Base-by-base conservation (phyloP, 2,113 vertebrate genomes). In the Carollia perspicillata region DNA sequence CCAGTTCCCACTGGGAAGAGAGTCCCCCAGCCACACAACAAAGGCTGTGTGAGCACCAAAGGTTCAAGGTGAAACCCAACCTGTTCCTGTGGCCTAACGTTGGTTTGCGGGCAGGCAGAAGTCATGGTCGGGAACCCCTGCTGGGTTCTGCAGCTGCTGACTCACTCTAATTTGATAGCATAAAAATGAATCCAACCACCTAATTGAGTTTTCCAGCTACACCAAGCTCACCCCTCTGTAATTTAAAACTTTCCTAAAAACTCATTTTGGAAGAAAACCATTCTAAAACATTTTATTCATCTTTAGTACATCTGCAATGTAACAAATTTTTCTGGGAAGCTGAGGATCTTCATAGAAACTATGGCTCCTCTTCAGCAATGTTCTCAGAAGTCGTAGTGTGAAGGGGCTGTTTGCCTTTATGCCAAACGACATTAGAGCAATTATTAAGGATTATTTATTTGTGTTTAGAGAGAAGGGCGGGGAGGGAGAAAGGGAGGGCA, bases 231-330 rank as follows among this genome's bases (percentile, higher is more conserved):
- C 28, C 11, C 20, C 17, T 66, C 60, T 79, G 83, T 10, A 80
- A 30, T 83, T 33, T 87, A 83, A 79, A 84, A 88, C 23, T 79
- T 60, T 69, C 6, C 18, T 11, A 71, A 90, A 91, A 91, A 17
- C n/a, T 94, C 60, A 72, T 47, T 86, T 60, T 53, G n/a, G 51
- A 84, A 96, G 53, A 14, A 90, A 84, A 60, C 94, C 26, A 66
- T 78, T 89, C 75, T 86, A 47, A 66, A 83, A 89, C 44, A n/a
- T 92, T 77, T 81, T 1, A 71, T 12, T 69, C 16, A 6, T 87
- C 84, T 93, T 89, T 28, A 91, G 90, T 12, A 69, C 40, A 69
- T 84, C 65, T 80, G 72, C 22, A 60, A 47, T 78, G 11, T 63
- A 84, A 58, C n/a, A 87, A 47, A 75, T 9, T 58, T 55, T 80